Base-by-base conservation (phyloP, 2,113 vertebrate species). In the Tychaedon coryphoeus region DNA sequence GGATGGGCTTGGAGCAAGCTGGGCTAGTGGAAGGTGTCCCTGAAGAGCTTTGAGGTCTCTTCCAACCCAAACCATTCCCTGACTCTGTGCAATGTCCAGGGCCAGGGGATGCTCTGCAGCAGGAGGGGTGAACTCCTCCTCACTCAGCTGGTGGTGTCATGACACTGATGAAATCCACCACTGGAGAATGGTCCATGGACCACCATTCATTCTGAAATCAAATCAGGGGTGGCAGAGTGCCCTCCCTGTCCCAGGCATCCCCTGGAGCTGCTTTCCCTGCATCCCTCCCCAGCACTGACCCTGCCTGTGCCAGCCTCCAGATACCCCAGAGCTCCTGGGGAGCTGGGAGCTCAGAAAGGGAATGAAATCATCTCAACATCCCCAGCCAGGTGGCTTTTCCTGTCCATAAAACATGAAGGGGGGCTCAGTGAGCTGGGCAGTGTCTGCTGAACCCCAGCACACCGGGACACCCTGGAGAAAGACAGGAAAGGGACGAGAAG, bases 381-480 rank as follows among this genome's bases (percentile, higher is more conserved):
- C 34, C 17, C 1, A 8, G 23, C 1, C 53, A 64, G 74, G 38
- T 0, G 1, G 54, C 2, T 73, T 16, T 31, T 57, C 71, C 56
- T 16, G 5, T 12, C 67, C 33, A 0, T 5, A 15, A 47, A 71
- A 56, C 34, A 12, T 0, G 6, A 18, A 58, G 19, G n/a, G 29
- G 36, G 45, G 48, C 67, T 78, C 67, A 40, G 76, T 10, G 40
- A 33, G 47, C 56, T 38, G 69, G 34, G 64, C 75, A 81, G 12
- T 18, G 69, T 2, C 61, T 57, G 57, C 42, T 50, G 40, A 56
- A 43, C 5, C 72, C 58, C 67, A 40, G 94, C 6, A 11, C 69
- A 33, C 28, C 3, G 0, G 48, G 79, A 89, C 25, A 58, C 19
- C 17, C 48, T 0, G 0, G 26, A 72, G 64, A 50, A 2, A 10